Conservation (phyloP, 2,797 vertebrate genomes). For the Anas flavirostris region DNA sequence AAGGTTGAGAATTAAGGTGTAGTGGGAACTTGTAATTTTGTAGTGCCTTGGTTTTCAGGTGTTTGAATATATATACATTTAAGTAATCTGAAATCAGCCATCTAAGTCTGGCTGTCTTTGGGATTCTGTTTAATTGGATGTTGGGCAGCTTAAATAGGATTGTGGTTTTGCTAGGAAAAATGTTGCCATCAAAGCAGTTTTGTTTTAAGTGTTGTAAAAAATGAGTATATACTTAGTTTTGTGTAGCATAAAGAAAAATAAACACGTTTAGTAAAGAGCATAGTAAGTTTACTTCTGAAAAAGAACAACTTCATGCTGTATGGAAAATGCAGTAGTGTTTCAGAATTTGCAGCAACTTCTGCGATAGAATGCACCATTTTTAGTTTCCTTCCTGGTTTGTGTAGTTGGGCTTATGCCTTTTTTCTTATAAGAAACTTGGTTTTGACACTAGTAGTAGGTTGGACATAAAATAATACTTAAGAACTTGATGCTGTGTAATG, state of each 20-base stretch:
- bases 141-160: background rate
- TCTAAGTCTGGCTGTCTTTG: background rate
- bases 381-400: background rate
- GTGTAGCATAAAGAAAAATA: background rate
- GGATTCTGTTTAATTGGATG: background rate
- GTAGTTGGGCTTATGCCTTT: background rate
- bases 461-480: background rate
- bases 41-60: background rate
- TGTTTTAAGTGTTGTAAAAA: background rate
- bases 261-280: background rate
- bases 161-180: background rate
- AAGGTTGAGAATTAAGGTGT: background rate
- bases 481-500: background rate
- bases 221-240: background rate
- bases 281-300: background rate
- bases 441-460: background rate
- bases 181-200: background rate
- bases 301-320: background rate
- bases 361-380: background rate
- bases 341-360: background rate
- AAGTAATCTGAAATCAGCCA: background rate
- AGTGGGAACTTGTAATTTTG: background rate
- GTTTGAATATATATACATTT: background rate
- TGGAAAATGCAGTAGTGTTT: background rate
- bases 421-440: background rate